Evolutionary conservation across 1,140 invertebrate genomes (phyloP), one percentile per base, ranked within the genome.

Genomic region (Leptonema lineaticorne): DNA sequence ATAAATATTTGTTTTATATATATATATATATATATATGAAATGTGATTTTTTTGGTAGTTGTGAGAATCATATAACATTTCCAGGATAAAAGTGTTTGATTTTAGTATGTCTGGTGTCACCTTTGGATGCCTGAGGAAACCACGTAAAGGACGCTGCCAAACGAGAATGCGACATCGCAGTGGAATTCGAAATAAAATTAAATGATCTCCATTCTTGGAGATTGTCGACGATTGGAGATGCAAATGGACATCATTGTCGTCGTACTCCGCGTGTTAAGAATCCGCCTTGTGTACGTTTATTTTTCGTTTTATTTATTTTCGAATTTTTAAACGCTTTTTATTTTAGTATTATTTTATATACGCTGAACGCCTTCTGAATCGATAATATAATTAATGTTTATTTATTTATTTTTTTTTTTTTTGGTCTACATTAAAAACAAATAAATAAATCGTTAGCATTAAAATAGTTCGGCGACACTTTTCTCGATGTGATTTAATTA

Each of bases 201-300:
- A 62, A 46, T 24, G 41, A 62, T 62, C 59, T 37, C 59, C 59
- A 27, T 45, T 45, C 59, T 62, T 62, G 59, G 59, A 30, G 26
- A 62, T 62, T 62, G 33, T 45, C 33, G 41, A 8, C 33, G 28
- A 58, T 58, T 58, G 16, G 24, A 18, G 24, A 22, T 26, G 8
- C 16, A 24, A 60, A 37, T 60, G 29, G 59, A 62, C 14, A 41
- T 41, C 14, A 41, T 41, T 26, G 59, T 27, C 20, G 41, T n/a
- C n/a, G n/a, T n/a, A n/a, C n/a, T n/a, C n/a, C n/a, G 37, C n/a
- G 46, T 53, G 50, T 53, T 45, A 45, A 45, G 20, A 26, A 53
- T 45, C 16, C 37, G 37, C 11, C 11, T 16, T 4, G 14, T 45
- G 3, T 3, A 45, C 4, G 37, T 45, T 45, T 45, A n/a, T 45